Base-by-base conservation (phyloP, 2,888 invertebrate genomes). In the Bellardia pandia region DNA sequence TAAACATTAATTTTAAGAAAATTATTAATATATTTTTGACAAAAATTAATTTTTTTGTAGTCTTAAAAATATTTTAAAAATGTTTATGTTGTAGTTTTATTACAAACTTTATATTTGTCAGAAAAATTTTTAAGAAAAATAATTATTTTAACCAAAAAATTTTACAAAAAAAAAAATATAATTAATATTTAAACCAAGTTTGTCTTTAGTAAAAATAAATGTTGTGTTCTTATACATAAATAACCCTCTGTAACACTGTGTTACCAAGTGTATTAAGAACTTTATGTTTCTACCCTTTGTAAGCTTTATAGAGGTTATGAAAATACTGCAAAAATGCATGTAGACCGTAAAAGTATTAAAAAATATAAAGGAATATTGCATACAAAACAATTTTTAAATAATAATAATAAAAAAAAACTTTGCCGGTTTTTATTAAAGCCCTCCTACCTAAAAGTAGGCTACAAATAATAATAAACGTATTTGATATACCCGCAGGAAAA, bases 381-480 rank as follows among this genome's bases (percentile, higher is more conserved):
- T 53, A 69, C 56, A 79, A 69, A 85, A 62, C 42, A 51, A 48
- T 71, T 60, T 79, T 62, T 51, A 13, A 45, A 13, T 13, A 53
- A 71, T 42, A 53, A 53, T 16, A 69, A 60, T 23, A 23, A 23
- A 60, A 60, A 30, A 58, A 53, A 33, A 14, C 66, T 40, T 40
- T 62, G 6, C 8, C n/a, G 51, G 45, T 13, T 30, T 30, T 23
- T 58, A 58, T 53, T 66, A 80, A 72, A 74, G 51, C 30, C 69
- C 56, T 78, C 51, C 30, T 76, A 37, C 77, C 74, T 75, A 81
- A 87, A 87, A 78, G 85, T 82, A 85, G 87, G 87, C 87, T 75
- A 75, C 77, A 85, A 85, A 74, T 74, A 71, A 72, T 72, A 87
- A 81, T 74, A 85, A 87, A 85, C 69, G 85, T 81, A 85, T 85